Conservation (phyloP, 2,797 vertebrate genomes). For the Neosilurus mollespiculum region DNA sequence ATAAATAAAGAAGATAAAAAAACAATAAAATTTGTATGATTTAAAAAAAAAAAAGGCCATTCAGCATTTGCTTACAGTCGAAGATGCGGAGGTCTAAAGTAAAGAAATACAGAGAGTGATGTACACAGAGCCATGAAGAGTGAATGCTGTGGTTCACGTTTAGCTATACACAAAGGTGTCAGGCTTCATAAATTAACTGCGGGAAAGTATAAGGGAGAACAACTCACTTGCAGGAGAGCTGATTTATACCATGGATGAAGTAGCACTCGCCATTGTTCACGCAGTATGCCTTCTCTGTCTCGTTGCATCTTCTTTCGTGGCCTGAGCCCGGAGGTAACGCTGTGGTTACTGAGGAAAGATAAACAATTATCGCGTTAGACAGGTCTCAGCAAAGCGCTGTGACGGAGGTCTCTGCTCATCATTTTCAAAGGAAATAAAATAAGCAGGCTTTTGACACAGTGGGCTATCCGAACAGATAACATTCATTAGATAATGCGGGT, state of each 20-base stretch:
- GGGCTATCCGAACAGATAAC: conserved; percentile 40
- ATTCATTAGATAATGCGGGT: conserved; percentile 35
- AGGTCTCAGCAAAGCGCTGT: conserved; percentile 1
- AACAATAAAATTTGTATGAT: not conserved
- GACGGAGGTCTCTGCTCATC: not conserved
- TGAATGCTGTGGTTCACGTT: not conserved
- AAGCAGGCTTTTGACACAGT: conserved; percentile 16
- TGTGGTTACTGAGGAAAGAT: conserved; percentile 80
- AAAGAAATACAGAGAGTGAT: not conserved
- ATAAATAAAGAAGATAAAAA: not conserved
- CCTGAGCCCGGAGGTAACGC: conserved; percentile 89
- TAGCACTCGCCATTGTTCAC: conserved; percentile 97
- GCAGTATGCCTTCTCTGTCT: conserved; percentile 93
- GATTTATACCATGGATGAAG: conserved; percentile 95
- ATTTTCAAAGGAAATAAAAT: conserved; percentile 24
- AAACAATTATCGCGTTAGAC: conserved; percentile 39
- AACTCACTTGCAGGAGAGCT: conserved; percentile 93
- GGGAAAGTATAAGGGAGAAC: conserved; percentile 50
- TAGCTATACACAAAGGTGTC: not conserved
- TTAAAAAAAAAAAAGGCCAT: not conserved
- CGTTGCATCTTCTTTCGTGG: conserved; percentile 93
- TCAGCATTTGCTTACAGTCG: not conserved
- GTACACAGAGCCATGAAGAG: not conserved
- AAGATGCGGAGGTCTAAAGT: not conserved
- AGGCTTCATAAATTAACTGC: not conserved